A percentile compares a stretch with the other conserved stretches of the same genome.
These are phyloP conservation scores for Corythoichthys haematopterus DNA, from an alignment of 2,113 vertebrate genomes.

Conservation along the genomic window DNA sequence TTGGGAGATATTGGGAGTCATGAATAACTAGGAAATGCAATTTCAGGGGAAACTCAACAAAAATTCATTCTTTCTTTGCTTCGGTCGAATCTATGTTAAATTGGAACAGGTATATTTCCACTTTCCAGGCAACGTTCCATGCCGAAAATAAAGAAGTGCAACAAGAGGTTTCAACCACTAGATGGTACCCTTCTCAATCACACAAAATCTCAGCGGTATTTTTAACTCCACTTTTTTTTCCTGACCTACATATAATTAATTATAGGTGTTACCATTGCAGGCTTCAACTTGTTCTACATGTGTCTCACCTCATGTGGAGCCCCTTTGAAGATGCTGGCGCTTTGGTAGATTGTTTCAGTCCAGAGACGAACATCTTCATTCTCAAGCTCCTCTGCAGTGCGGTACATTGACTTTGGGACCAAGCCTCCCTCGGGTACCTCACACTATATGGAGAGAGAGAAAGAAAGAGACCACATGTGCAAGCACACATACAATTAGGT, in stretches of 20 bases:
- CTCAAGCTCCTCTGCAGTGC: constrained; percentile 90
- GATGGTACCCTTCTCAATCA: constrained; percentile 34
- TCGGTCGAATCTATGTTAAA: background rate
- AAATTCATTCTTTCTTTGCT: background rate
- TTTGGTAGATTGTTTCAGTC: constrained; percentile 97
- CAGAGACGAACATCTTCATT: constrained; percentile 88
- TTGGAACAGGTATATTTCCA: background rate
- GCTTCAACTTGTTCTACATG: background rate
- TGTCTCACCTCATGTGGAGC: constrained; percentile 81
- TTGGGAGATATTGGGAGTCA: background rate
- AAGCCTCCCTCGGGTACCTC: constrained; percentile 93
- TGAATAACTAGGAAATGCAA: background rate
- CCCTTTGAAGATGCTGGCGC: constrained; percentile 84
- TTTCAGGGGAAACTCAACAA: too few relatives aligned
- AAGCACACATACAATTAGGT: constrained; percentile 10
- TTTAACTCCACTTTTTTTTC: background rate
- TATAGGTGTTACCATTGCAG: background rate
- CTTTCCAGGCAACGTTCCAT: background rate
- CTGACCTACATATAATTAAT: constrained; percentile 19
- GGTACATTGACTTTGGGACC: constrained; percentile 92
- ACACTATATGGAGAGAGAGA: constrained; percentile 69
- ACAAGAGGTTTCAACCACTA: constrained; percentile 29
- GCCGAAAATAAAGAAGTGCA: background rate
- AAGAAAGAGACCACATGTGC: constrained; percentile 22
- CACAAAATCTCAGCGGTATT: background rate